A percentile compares a stretch with the other conserved stretches of the same genome.
Evolutionary conservation across 2,113 vertebrate species (phyloP).

Genomic region (Pelmatolapia mariae): DNA sequence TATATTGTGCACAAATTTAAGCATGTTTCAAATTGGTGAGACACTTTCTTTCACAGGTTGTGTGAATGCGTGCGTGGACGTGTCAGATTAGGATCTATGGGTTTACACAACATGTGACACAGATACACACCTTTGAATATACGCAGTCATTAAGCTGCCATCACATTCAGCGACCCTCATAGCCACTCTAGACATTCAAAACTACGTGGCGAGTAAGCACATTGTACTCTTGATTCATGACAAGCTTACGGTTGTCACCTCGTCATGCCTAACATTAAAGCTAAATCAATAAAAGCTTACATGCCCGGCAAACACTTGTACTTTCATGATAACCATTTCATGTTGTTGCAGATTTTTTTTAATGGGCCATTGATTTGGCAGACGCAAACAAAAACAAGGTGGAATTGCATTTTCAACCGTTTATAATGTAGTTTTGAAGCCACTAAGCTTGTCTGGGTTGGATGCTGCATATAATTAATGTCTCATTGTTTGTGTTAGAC

Average conservation of each 20-base stretch:
- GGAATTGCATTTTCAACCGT: slow-evolving; percentile 41
- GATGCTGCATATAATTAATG: slow-evolving; percentile 66
- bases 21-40: slow-evolving; percentile 27
- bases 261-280: neutral
- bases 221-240: neutral
- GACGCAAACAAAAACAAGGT: slow-evolving; percentile 35
- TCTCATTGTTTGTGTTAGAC: slow-evolving; percentile 63
- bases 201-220: neutral
- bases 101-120: neutral
- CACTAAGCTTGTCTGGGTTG: slow-evolving; percentile 41
- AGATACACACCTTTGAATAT: neutral
- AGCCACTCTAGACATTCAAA: neutral
- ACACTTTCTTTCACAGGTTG: slow-evolving; percentile 15
- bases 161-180: neutral
- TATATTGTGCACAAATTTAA: slow-evolving; percentile 43
- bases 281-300: neutral
- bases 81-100: neutral
- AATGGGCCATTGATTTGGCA: slow-evolving; percentile 49
- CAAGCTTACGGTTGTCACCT: neutral
- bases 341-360: slow-evolving; percentile 34
- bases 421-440: slow-evolving; percentile 55
- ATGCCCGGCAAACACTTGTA: slow-evolving; percentile 9
- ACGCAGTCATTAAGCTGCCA: neutral
- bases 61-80: neutral
- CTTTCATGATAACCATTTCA: slow-evolving; percentile 34